phyloP scores from a whole-genome alignment of 2,888 invertebrate genomes.

The Mythimna lalbum region DNA sequence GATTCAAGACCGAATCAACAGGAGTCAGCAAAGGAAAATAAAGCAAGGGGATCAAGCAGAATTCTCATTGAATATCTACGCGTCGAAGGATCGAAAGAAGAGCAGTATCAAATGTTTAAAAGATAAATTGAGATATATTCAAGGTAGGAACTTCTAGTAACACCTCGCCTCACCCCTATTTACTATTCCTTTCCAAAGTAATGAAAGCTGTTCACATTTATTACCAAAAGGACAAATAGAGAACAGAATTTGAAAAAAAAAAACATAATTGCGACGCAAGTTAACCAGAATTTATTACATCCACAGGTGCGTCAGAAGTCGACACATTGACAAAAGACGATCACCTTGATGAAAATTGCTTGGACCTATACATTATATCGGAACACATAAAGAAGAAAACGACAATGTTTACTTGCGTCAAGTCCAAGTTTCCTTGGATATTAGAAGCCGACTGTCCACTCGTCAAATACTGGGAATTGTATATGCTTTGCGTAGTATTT shows the following conservation, averaged over 20 bases:
- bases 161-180: not conserved
- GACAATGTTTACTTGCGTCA: slow-evolving; percentile 80
- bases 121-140: slow-evolving; percentile 84
- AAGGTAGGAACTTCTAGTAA: slow-evolving; percentile 79
- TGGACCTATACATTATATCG: slow-evolving; percentile 86
- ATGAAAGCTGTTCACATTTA: not conserved
- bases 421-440: slow-evolving; percentile 86
- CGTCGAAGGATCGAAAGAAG: slow-evolving; percentile 84
- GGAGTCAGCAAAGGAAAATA: slow-evolving; percentile 73
- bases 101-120: slow-evolving; percentile 88
- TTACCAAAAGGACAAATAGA: not conserved
- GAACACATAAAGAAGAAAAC: slow-evolving; percentile 85
- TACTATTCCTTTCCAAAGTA: not conserved
- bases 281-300: slow-evolving; percentile 8
- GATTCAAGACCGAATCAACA: slow-evolving; percentile 77
- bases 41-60: slow-evolving; percentile 65
- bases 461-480: slow-evolving; percentile 86
- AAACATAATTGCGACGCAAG: not conserved
- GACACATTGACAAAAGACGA: slow-evolving; percentile 78
- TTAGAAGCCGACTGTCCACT: slow-evolving; percentile 84
- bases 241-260: too few species aligned
- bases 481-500: slow-evolving; percentile 82
- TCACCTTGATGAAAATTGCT: slow-evolving; percentile 80
- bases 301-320: slow-evolving; percentile 77
- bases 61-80: slow-evolving; percentile 83